These are phyloP conservation scores for Lagocephalus sceleratus DNA, from an alignment of 2,797 vertebrate genomes.

Conservation along the genomic window DNA sequence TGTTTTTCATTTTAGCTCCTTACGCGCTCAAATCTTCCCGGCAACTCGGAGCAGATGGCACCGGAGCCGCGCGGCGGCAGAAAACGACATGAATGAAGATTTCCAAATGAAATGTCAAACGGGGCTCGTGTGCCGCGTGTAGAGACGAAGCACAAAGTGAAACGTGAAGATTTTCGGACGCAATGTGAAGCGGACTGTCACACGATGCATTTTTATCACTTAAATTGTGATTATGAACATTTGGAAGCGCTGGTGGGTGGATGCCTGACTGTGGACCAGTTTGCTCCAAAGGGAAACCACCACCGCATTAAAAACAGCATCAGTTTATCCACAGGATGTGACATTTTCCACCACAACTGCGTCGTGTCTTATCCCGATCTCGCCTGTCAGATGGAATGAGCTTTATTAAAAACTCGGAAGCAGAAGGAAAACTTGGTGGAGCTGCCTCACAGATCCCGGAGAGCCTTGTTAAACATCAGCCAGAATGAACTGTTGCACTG, in stretches of 20 bases:
- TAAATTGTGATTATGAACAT: not conserved
- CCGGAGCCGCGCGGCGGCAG: not conserved
- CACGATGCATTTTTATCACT: not conserved
- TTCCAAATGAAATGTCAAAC: constrained; percentile 6
- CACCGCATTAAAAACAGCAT: not conserved
- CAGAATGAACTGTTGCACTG: constrained; percentile 36
- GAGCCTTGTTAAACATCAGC: constrained; percentile 60
- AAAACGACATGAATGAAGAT: constrained; percentile 3
- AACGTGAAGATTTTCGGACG: not conserved
- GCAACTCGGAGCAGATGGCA: constrained; percentile 19
- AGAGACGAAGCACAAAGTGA: constrained; percentile 6
- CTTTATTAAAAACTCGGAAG: constrained; percentile 51
- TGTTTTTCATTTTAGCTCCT: constrained; percentile 11
- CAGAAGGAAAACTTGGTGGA: constrained; percentile 30
- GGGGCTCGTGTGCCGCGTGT: constrained; percentile 2
- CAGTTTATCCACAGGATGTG: constrained; percentile 1
- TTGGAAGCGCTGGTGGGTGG: too few relatives aligned
- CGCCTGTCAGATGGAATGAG: constrained; percentile 42
- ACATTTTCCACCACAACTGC: constrained; percentile 32
- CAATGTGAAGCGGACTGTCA: not conserved
- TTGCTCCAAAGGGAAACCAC: not conserved
- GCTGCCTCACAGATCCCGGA: constrained; percentile 30
- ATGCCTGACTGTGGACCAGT: not conserved
- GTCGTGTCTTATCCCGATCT: constrained; percentile 20
- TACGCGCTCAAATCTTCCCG: constrained; percentile 11